These are phyloP conservation scores for Echeneis naucrates DNA, from an alignment of 2,797 vertebrate species.

Conservation along the genomic window DNA sequence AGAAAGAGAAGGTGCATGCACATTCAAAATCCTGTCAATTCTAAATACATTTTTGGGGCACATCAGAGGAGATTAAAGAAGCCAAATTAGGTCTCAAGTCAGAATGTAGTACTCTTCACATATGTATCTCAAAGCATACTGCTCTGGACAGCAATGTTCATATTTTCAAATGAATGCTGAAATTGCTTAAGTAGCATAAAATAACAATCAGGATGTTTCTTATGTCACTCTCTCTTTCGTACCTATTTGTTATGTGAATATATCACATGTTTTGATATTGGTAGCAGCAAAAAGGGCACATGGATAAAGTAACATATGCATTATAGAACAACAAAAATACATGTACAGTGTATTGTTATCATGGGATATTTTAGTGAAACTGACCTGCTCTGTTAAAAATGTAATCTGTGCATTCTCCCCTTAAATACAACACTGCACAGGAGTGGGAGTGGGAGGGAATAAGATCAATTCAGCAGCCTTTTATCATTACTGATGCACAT, in stretches of 20 bases:
- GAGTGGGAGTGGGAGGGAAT: neutral
- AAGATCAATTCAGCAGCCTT: constrained; percentile 25
- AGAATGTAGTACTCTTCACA: neutral
- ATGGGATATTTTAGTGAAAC: neutral
- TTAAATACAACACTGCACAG: neutral
- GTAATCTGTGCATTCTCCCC: constrained; percentile 14
- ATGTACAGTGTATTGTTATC: constrained; percentile 5
- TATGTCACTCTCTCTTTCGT: neutral
- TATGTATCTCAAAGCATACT: neutral
- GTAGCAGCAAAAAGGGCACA: constrained; percentile 28
- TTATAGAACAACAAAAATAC: constrained; percentile 16
- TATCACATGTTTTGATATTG: neutral
- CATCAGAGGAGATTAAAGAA: neutral
- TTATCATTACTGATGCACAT: constrained; percentile 25
- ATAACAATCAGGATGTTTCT: neutral
- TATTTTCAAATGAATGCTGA: neutral
- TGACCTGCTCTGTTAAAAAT: neutral
- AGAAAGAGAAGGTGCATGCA: constrained; percentile 7
- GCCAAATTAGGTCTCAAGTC: neutral
- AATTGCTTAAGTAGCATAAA: neutral
- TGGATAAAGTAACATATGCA: constrained; percentile 29
- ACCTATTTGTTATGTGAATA: neutral
- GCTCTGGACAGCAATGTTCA: neutral
- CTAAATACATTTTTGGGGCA: neutral
- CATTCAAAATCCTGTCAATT: constrained; percentile 15